phyloP scores from a whole-genome alignment of 1,140 invertebrate species.

The Campoletis sonorensis region DNA sequence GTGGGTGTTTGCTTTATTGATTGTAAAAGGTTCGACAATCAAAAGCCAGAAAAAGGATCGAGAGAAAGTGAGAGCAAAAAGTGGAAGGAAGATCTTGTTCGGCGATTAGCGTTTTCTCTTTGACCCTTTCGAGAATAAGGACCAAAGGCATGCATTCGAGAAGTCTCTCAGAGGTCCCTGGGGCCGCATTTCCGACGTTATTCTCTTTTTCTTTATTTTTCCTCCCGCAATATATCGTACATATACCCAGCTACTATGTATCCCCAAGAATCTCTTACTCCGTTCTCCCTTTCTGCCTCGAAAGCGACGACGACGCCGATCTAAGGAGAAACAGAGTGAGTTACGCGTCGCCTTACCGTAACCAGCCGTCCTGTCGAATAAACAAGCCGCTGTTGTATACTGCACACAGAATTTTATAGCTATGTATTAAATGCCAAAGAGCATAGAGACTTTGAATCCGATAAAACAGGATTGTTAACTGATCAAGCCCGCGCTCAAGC shows the following conservation, averaged over 20 bases:
- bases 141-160: conserved; percentile 52
- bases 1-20: conserved; percentile 8
- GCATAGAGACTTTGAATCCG: conserved; percentile 31
- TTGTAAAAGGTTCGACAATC: conserved; percentile 45
- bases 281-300: conserved; percentile 29
- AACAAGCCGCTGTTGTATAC: conserved; percentile 38
- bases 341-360: conserved; percentile 36
- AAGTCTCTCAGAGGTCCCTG: conserved; percentile 39
- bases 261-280: background rate
- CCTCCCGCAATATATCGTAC: background rate
- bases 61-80: background rate
- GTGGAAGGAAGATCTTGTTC: conserved; percentile 29
- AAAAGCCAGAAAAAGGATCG: conserved; percentile 45
- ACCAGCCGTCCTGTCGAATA: conserved; percentile 37
- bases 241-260: conserved; percentile 10
- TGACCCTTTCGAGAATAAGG: conserved; percentile 40
- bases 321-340: conserved; percentile 33
- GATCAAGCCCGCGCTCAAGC: conserved; percentile 49
- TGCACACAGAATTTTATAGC: conserved; percentile 19
- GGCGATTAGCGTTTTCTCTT: conserved; percentile 49
- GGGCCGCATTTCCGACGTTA: conserved; percentile 32
- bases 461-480: conserved; percentile 50
- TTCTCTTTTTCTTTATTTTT: conserved; percentile 11
- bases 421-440: conserved; percentile 28
- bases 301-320: conserved; percentile 36